Evolutionary conservation across 2,113 vertebrate species (phyloP).

Genomic region (Oxyura jamaicensis): DNA sequence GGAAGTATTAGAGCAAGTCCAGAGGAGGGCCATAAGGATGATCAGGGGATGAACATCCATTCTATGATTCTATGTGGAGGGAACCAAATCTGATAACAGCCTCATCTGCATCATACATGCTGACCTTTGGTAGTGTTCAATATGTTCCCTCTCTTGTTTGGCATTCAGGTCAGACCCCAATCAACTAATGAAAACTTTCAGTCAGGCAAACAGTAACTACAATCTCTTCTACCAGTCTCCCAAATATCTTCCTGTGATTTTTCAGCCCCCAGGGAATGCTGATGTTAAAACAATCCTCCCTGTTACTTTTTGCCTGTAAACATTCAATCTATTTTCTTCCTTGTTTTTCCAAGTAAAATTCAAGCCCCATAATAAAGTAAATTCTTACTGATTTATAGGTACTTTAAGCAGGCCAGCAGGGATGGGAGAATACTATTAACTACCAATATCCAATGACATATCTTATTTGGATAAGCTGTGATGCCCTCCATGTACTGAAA

Average conservation of each 20-base stretch:
- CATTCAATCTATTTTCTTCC: not conserved
- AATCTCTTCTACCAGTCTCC: not conserved
- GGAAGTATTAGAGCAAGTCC: no score
- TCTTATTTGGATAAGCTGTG: not conserved
- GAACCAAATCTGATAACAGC: not conserved
- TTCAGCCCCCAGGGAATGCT: not conserved
- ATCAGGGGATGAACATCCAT: no score
- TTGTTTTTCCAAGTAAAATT: not conserved
- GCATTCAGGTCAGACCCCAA: not conserved
- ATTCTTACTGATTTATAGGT: not conserved
- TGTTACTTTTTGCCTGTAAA: not conserved
- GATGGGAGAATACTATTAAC: not conserved
- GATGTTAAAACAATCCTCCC: not conserved
- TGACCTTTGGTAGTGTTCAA: not conserved
- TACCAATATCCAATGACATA: not conserved
- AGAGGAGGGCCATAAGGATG: no score
- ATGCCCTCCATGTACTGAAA: not conserved
- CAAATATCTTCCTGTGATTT: not conserved
- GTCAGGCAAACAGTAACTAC: not conserved
- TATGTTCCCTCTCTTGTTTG: not conserved
- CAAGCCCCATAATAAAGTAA: not conserved
- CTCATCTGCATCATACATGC: not conserved
- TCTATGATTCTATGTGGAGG: not conserved
- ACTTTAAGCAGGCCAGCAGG: accelerated
- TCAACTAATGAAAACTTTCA: not conserved